Percentiles rank a stretch among this genome's conserved stretches.
phyloP scores from a whole-genome alignment of 2,797 vertebrate genomes.

The Zenarchopterus dispar region DNA sequence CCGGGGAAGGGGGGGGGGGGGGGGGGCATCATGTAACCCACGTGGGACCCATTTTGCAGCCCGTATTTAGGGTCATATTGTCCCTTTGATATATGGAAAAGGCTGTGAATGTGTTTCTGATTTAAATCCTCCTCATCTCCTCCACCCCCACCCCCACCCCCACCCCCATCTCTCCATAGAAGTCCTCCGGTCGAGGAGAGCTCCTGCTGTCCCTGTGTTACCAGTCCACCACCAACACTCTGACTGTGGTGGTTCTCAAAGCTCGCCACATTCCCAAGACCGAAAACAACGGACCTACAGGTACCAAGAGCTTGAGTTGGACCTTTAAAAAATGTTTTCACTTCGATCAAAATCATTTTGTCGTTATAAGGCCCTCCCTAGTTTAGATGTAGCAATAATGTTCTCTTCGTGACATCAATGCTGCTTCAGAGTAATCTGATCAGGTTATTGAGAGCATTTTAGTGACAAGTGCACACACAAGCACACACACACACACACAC shows the following conservation, averaged over 20 bases:
- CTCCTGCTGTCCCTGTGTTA: constrained; percentile 96
- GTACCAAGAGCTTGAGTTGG: constrained; percentile 62
- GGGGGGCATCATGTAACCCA: no score
- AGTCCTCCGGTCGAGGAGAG: constrained; percentile 91
- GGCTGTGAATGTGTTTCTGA: neutral
- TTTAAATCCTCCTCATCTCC: neutral
- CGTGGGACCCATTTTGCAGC: no score
- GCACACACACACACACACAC: neutral
- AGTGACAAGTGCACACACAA: constrained; percentile 26
- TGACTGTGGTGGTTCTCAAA: constrained; percentile 97
- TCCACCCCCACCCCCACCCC: neutral
- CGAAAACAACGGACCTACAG: constrained; percentile 92
- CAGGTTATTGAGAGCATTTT: constrained; percentile 56
- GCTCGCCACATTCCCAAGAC: constrained; percentile 95
- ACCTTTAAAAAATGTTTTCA: neutral
- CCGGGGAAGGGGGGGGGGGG: no score
- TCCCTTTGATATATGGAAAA: no score
- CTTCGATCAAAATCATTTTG: constrained; percentile 9
- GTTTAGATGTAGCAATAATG: constrained; percentile 39
- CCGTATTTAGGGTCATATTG: no score
- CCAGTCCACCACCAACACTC: constrained; percentile 95
- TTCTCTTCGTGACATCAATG: constrained; percentile 42
- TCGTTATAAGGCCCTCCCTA: constrained; percentile 22
- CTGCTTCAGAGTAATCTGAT: constrained; percentile 55
- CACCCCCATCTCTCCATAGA: constrained; percentile 77